Evolutionary conservation across 2,113 vertebrate species (phyloP).

Genomic region (Tachuris rubrigastra): DNA sequence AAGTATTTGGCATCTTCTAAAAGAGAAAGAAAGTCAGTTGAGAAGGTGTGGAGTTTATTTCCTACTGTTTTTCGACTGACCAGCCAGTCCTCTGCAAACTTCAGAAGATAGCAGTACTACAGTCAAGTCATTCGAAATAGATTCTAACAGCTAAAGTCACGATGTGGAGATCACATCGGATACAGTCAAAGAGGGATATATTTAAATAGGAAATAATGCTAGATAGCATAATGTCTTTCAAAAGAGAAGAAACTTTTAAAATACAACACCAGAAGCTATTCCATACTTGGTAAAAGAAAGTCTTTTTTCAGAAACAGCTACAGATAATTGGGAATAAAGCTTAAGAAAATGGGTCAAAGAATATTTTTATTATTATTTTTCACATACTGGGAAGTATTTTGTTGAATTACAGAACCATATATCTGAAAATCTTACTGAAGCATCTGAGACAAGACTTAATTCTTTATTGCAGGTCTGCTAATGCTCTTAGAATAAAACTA

Average conservation of each 20-base stretch:
- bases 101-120: background rate
- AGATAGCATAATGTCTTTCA: background rate
- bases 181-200: background rate
- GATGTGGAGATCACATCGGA: background rate
- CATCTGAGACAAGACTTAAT: conserved; percentile 37
- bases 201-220: background rate
- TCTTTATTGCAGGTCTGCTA: conserved; percentile 53
- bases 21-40: background rate
- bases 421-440: conserved; percentile 58
- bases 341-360: conserved; percentile 31
- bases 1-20: background rate
- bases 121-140: background rate
- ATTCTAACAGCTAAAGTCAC: background rate
- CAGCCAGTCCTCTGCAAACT: background rate
- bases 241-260: conserved; percentile 4
- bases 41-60: background rate
- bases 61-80: background rate
- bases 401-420: conserved; percentile 31
- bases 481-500: conserved; percentile 57
- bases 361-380: conserved; percentile 58
- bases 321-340: conserved; percentile 55
- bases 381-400: background rate
- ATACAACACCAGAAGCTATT: background rate
- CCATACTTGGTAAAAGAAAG: background rate
- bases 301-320: background rate